phyloP scores from a whole-genome alignment of 2,888 invertebrate genomes.

The Scaptomyza tumidula region DNA sequence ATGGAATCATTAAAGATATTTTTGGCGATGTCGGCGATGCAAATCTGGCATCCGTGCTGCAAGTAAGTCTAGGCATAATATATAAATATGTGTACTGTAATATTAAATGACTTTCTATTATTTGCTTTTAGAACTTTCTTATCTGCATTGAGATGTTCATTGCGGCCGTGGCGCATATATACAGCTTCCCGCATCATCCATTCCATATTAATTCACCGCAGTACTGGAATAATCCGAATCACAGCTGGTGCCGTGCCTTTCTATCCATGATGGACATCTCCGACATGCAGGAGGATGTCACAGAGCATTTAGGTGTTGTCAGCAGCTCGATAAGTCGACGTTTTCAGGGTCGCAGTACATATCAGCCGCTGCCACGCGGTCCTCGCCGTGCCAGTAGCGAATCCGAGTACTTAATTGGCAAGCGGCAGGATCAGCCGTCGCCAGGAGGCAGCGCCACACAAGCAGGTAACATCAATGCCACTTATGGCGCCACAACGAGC shows the following conservation, averaged over 20 bases:
- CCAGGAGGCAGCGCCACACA: constrained; percentile 45
- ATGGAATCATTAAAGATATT: constrained; percentile 91
- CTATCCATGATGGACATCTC: constrained; percentile 98
- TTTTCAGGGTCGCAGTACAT: constrained; percentile 91
- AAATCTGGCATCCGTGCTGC: constrained; percentile 92
- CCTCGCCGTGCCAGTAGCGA: constrained; percentile 87
- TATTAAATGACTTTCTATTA: background rate
- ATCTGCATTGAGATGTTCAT: constrained; percentile 99
- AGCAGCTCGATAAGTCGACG: constrained; percentile 91
- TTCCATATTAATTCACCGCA: constrained; percentile 88
- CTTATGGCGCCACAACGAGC: constrained; percentile 65
- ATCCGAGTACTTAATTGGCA: constrained; percentile 83
- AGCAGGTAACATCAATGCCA: constrained; percentile 53
- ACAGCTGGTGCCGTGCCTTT: constrained; percentile 91
- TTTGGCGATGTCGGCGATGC: constrained; percentile 89
- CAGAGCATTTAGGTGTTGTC: constrained; percentile 96
- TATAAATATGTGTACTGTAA: background rate
- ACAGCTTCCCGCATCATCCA: constrained; percentile 96
- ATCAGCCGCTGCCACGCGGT: constrained; percentile 89
- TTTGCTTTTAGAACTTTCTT: constrained; percentile 91
- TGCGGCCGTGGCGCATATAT: constrained; percentile 97
- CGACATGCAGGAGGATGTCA: constrained; percentile 96
- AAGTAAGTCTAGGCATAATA: constrained; percentile 85
- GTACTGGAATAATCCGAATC: constrained; percentile 85
- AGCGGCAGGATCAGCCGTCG: constrained; percentile 63